Base-by-base conservation (phyloP, 1,140 invertebrate genomes). In the Papilio xuthus region DNA sequence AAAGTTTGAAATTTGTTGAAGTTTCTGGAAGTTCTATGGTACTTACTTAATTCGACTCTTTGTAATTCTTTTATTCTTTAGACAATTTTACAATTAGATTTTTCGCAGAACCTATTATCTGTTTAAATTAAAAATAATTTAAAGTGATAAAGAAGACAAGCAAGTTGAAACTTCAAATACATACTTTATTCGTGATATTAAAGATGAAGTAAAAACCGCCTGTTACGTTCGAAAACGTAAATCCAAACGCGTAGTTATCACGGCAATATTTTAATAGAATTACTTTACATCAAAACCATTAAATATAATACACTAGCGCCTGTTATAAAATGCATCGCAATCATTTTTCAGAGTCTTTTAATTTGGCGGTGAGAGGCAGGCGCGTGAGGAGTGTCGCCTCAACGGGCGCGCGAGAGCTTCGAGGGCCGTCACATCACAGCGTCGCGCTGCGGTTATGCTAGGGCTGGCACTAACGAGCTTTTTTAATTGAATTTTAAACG, bases 291-390 rank as follows among this genome's bases (percentile, higher is more conserved):
- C 2, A 13, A 28, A 63, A 18, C 13, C 60, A 15, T 67, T 67
- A 67, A 67, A 67, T 67, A 3, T 32, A 32, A 63, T 32, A 67
- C 26, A 28, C 26, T 67, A 26, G 26, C 26, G 60, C 23, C 60
- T 67, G 60, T 67, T 67, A 26, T 32, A 28, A 76, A 76, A 41
- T 76, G 74, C 56, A 26, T 76, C 4, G 53, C 74, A 76, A 76
- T 76, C 74, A 76, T 76, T 76, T 76, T 76, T 37, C 50, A 73
- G 50, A 60, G 74, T 76, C 74, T 76, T 76, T 76, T 76, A 76
- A 76, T 23, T 76, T 76, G 26, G 60, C 26, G 60, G 23, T 28
- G 28, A 56, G 73, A 47, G 73, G 42, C 44, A 37, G 74, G 53
- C 53, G 74, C 53, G 71, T 60, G 50, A 76, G 47, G 18, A 76